Evolutionary conservation across 1,140 invertebrate species (phyloP), one percentile per base, ranked within the genome.

Genomic region (Chymomyza costata): DNA sequence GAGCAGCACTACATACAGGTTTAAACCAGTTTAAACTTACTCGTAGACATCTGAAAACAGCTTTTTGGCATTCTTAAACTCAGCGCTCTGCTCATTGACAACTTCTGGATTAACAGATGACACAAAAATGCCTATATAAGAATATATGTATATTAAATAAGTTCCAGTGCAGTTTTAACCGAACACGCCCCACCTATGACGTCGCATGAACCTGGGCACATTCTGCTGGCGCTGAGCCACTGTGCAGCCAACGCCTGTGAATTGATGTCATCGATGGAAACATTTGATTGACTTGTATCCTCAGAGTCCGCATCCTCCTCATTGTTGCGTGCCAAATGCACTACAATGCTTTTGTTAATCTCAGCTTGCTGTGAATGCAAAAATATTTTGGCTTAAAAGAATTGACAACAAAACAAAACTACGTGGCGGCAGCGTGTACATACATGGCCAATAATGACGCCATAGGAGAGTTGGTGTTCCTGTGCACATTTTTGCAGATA

Each of bases 181-280:
- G 5, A 49, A 30, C 8, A 5, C 11, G 35, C 21, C 56, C 44
- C 48, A 85, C 83, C 83, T 50, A 84, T 70, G 25, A 85, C 83
- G 55, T 66, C 67, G 59, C 84, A 85, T 18, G 83, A 84, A 30
- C 83, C 83, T 16, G 83, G 83, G 44, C 76, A 81, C 83, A 85
- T 85, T 80, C 83, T 84, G 21, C 66, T 69, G 1, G 82, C 82
- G 32, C 70, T 78, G 0, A 83, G 47, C 82, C 82, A 84, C 49
- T 84, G 82, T 11, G 81, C 61, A 3, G 82, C 74, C 47, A 84
- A 39, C n/a, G 82, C 55, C 51, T 84, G 80, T 11, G 65, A 43
- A 28, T 81, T 80, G 13, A 84, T 69, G 15, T 82, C 78, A 2
- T 57, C 35, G n/a, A 81, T 70, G 7, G 51, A 54, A 8, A 61